Evolutionary conservation across 2,797 vertebrate species (phyloP).

Genomic region (Labeo calbasu): DNA sequence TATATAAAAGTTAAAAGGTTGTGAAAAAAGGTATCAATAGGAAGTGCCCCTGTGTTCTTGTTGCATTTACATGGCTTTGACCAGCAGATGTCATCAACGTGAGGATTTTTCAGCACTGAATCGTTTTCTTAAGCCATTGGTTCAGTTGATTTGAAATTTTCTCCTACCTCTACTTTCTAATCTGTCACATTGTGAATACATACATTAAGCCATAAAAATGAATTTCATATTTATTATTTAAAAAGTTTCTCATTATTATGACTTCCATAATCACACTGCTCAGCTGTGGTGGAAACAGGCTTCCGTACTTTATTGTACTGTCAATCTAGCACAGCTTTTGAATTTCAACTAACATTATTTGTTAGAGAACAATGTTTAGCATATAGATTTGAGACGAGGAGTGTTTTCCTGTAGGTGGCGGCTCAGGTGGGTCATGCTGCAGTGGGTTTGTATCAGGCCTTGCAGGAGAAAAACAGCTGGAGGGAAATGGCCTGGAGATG

Average conservation of each 20-base stretch:
- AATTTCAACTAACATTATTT: neutral
- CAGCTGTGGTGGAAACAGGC: neutral
- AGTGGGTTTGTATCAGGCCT: constrained; percentile 81
- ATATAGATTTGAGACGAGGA: constrained; percentile 7
- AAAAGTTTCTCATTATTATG: neutral
- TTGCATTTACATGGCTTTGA: neutral
- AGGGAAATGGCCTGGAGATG: constrained; percentile 84
- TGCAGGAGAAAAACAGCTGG: constrained; percentile 82
- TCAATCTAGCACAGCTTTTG: neutral
- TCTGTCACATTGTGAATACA: neutral
- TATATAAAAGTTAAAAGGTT: neutral
- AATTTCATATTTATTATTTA: too few relatives aligned
- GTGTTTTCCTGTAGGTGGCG: constrained; percentile 75
- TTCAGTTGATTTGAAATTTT: neutral
- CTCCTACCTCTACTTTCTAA: neutral
- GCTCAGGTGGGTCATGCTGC: constrained; percentile 86
- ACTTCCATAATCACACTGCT: neutral
- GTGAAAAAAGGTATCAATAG: neutral
- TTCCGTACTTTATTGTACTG: neutral
- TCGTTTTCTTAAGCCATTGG: neutral
- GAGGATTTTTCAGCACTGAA: neutral
- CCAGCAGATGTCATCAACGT: neutral
- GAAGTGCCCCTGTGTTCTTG: neutral
- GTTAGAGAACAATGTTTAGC: neutral
- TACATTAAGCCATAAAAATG: neutral